Conservation (phyloP, 2,888 invertebrate genomes). For the Carabus problematicus region DNA sequence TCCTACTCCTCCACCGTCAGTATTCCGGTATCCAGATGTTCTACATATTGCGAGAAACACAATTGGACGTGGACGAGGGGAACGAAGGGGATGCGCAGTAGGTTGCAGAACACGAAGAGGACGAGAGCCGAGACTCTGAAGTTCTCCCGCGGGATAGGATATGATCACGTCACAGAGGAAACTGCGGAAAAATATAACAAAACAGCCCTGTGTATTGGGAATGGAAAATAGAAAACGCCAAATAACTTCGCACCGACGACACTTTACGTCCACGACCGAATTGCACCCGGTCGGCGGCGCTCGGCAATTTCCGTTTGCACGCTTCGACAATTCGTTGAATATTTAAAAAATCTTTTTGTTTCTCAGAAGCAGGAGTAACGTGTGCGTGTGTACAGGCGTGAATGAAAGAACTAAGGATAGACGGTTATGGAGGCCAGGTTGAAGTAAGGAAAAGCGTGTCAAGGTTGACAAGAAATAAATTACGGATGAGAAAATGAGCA, state of each 20-base stretch:
- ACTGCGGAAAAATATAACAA: conserved; percentile 43
- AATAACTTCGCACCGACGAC: conserved; percentile 33
- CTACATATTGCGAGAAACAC: conserved; percentile 31
- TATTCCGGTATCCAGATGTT: conserved; percentile 4
- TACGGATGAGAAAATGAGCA: too few species aligned
- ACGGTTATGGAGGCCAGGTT: too few species aligned
- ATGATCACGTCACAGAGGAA: conserved; percentile 42
- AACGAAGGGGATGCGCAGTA: neutral
- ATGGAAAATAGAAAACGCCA: conserved; percentile 42
- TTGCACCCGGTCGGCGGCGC: too few species aligned
- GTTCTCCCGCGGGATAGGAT: conserved; percentile 32
- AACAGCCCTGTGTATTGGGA: conserved; percentile 43
- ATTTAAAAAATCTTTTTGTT: too few species aligned
- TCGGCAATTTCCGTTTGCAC: too few species aligned
- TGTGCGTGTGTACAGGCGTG: too few species aligned
- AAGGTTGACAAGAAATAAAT: too few species aligned
- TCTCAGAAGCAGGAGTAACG: too few species aligned
- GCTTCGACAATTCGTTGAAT: too few species aligned
- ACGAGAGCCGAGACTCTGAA: conserved; percentile 18
- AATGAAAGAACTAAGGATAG: too few species aligned
- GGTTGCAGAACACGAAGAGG: conserved; percentile 13
- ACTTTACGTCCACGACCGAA: conserved; percentile 21
- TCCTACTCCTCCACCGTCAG: neutral
- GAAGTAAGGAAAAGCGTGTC: too few species aligned
- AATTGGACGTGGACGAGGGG: neutral